Conservation (phyloP, 2,113 vertebrate species). For the Heterotis niloticus region DNA sequence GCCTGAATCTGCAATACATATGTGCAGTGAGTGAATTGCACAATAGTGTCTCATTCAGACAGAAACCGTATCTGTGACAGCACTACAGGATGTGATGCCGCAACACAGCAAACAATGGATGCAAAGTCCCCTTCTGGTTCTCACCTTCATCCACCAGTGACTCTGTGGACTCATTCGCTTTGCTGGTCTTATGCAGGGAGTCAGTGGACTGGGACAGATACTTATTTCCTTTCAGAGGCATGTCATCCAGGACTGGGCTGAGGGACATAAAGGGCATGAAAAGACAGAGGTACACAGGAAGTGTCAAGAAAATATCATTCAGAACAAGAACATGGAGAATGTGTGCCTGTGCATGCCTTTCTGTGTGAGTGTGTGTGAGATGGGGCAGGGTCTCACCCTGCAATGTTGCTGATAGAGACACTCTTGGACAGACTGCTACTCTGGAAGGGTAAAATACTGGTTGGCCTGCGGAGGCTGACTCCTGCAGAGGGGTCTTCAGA, state of each 20-base stretch:
- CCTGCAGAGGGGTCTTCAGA: constrained; percentile 37
- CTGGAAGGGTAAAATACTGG: constrained; percentile 54
- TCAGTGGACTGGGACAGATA: constrained; percentile 86
- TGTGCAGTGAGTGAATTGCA: too few relatives aligned
- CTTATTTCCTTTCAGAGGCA: constrained; percentile 69
- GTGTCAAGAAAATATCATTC: too few relatives aligned
- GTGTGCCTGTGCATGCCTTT: too few relatives aligned
- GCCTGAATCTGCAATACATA: too few relatives aligned
- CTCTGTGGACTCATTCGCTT: constrained; percentile 83
- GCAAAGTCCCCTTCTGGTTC: background rate
- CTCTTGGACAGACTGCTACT: constrained; percentile 77
- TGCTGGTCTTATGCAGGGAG: constrained; percentile 80
- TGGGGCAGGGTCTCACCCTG: constrained; percentile 70
- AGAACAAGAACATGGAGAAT: too few relatives aligned
- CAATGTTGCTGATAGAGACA: constrained; percentile 89
- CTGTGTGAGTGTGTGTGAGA: background rate
- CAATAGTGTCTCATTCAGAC: too few relatives aligned
- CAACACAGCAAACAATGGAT: too few relatives aligned
- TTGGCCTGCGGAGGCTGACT: constrained; percentile 61
- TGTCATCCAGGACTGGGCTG: constrained; percentile 79
- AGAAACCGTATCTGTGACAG: too few relatives aligned
- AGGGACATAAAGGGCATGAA: constrained; percentile 5
- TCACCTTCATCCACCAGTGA: constrained; percentile 88
- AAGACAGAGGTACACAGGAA: background rate
- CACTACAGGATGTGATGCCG: too few relatives aligned